Evolutionary conservation across 2,113 vertebrate species (phyloP).

Genomic region (Trogon melanurus): DNA sequence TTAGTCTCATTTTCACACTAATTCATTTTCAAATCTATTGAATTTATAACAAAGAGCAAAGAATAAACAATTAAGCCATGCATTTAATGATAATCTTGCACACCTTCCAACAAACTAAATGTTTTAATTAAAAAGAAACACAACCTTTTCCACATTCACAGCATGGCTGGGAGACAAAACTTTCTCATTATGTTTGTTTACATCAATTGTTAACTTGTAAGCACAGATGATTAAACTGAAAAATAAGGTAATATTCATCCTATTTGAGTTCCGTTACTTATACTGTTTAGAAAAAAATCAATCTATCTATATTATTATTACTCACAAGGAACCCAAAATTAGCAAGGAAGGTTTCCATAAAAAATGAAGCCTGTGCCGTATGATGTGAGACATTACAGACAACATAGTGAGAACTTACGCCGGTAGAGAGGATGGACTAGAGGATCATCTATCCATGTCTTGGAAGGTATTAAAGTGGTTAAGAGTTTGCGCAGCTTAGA

Average conservation of each 20-base stretch:
- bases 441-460: background rate
- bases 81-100: slow-evolving; percentile 67
- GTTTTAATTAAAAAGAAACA: slow-evolving; percentile 71
- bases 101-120: slow-evolving; percentile 71
- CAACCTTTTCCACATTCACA: slow-evolving; percentile 44
- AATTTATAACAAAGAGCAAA: slow-evolving; percentile 70
- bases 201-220: background rate
- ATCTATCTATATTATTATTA: background rate
- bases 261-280: background rate
- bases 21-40: slow-evolving; percentile 63
- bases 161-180: background rate
- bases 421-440: background rate
- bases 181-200: slow-evolving; percentile 30
- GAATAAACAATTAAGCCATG: slow-evolving; percentile 73
- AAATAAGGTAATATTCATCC: background rate
- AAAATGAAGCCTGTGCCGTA: background rate
- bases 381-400: background rate
- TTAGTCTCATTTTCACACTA: slow-evolving; percentile 70
- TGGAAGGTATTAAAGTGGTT: background rate
- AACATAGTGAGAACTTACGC: background rate
- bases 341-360: background rate
- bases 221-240: background rate
- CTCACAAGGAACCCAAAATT: background rate
- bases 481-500: background rate
- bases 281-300: background rate